Base-by-base conservation (phyloP, 2,888 invertebrate species). In the Drosophila borborema region DNA sequence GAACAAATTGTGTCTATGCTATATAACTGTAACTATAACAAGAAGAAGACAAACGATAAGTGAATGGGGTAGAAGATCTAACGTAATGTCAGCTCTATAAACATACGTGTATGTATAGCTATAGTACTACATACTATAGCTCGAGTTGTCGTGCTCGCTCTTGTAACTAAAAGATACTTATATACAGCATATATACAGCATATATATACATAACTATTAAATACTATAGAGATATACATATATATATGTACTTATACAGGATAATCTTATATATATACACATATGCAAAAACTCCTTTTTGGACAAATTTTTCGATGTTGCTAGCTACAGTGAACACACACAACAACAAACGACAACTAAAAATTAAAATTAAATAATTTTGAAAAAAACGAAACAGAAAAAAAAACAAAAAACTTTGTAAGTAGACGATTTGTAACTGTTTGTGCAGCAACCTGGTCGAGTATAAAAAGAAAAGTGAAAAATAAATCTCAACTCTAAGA, bases 271-370 rank as follows among this genome's bases (percentile, higher is more conserved):
- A 82, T 85, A 83, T 86, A 83, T 88, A 82, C 72, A 82, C 80
- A 84, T 84, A 89, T 74, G 89, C 84, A 74, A 82, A 87, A 87
- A 67, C 80, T 81, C 83, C 90, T 90, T 86, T 82, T 86, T 86
- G 90, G 86, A 88, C 72, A 86, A 90, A 82, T 82, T 86, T 86
- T 86, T 86, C 83, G 64, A 86, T 82, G 89, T 90, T 90, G 86
- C 86, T 82, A 80, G 72, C 55, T 74, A 73, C 71, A 68, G 67
- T 65, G 55, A 74, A 64, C 59, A 72, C 66, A 62, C 51, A 54
- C 63, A 59, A 68, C 36, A 20, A 53, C 59, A 69, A 53, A 72
- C 46, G 36, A 59, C 45, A 69, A 72, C 63, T 68, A 23, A 40
- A 54, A 40, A 46, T 23, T 4, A 28, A 28, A 28, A 58, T 45